These are phyloP conservation scores for Tyria jacobaeae DNA, from an alignment of 2,888 invertebrate genomes.

Conservation along the genomic window DNA sequence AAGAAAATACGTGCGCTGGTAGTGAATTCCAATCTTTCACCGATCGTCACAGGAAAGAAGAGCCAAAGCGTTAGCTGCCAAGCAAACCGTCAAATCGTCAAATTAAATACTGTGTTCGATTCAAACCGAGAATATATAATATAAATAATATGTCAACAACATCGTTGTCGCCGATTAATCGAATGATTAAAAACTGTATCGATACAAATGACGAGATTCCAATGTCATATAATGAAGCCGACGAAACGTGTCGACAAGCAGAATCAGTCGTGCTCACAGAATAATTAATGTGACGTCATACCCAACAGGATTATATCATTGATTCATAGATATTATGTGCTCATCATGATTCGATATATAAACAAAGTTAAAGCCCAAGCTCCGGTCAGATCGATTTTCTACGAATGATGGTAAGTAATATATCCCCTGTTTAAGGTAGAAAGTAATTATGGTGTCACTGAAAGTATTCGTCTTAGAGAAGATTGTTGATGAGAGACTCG, in stretches of 20 bases:
- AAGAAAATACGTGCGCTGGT: no score
- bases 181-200: slow-evolving; percentile 37
- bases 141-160: not conserved
- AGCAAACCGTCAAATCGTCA: not conserved
- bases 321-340: slow-evolving; percentile 13
- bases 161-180: slow-evolving; percentile 27
- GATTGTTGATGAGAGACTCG: no score
- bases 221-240: slow-evolving; percentile 45
- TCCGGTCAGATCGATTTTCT: not conserved
- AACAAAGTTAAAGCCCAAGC: not conserved
- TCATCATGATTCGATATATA: not conserved
- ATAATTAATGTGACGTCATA: slow-evolving; percentile 43
- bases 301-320: slow-evolving; percentile 14
- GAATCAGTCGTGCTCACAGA: slow-evolving; percentile 35
- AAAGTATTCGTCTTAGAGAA: no score
- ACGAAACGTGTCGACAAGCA: slow-evolving; percentile 34
- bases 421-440: not conserved
- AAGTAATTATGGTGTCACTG: no score
- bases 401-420: not conserved
- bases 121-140: not conserved
- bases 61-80: no score
- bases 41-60: no score
- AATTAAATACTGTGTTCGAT: no score
- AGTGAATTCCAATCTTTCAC: no score
- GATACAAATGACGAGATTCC: slow-evolving; percentile 44